A percentile compares a stretch with the other conserved stretches of the same genome.
Conservation (phyloP, 2,113 vertebrate genomes). For the Pangasianodon hypophthalmus region DNA sequence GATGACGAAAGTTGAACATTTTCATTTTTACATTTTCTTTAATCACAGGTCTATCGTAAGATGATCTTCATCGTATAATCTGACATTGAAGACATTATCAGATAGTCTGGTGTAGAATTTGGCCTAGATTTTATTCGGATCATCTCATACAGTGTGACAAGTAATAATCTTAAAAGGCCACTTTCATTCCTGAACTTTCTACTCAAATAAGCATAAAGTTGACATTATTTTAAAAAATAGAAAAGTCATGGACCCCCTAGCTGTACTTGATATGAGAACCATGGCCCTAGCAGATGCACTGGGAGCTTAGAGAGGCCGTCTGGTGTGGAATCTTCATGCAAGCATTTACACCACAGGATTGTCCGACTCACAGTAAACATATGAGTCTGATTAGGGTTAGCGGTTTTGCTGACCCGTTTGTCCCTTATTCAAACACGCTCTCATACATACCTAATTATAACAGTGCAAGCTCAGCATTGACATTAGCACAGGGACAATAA, state of each 20-base stretch:
- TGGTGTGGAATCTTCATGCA: constrained; percentile 48
- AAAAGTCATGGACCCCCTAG: background rate
- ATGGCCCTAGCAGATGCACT: background rate
- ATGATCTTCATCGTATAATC: background rate
- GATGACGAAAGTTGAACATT: background rate
- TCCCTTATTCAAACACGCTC: constrained; percentile 69
- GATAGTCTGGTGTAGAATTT: background rate
- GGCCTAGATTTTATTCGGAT: background rate
- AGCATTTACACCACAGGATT: constrained; percentile 66
- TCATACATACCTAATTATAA: constrained; percentile 60
- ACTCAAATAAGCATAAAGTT: background rate
- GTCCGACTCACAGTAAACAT: constrained; percentile 66
- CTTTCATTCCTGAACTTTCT: background rate
- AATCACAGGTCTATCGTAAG: background rate
- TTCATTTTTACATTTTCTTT: background rate
- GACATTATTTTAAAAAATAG: background rate
- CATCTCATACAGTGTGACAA: no score
- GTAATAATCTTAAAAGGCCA: background rate
- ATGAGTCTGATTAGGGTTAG: constrained; percentile 59
- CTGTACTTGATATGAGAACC: background rate
- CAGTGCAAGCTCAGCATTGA: constrained; percentile 31
- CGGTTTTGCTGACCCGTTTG: constrained; percentile 53
- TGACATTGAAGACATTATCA: background rate
- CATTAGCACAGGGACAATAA: constrained; percentile 41
- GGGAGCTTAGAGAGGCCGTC: constrained; percentile 41